A percentile compares a stretch with the other conserved stretches of the same genome.
phyloP scores from a whole-genome alignment of 2,888 invertebrate genomes.

The Horisme vitalbata region DNA sequence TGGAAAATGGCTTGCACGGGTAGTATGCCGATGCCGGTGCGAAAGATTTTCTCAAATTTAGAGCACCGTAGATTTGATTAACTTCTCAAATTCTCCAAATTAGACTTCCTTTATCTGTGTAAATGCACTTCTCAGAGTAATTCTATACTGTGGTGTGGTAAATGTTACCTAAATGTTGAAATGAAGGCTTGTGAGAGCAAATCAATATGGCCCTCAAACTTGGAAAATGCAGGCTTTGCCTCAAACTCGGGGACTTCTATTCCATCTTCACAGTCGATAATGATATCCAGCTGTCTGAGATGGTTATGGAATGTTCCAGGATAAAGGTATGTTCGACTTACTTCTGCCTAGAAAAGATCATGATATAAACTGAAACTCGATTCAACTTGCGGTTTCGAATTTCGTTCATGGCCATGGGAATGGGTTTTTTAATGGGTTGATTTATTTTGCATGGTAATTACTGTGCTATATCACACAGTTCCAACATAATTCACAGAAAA shows the following conservation, averaged over 20 bases:
- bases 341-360: background rate
- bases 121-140: background rate
- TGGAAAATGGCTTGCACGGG: no score
- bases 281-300: conserved; percentile 72
- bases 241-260: conserved; percentile 80
- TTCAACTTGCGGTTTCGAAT: no score
- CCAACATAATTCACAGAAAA: no score
- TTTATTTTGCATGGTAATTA: no score
- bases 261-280: conserved; percentile 79
- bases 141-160: conserved; percentile 42
- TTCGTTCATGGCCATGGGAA: no score
- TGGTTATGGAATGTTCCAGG: conserved; percentile 79
- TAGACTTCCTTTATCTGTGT: no score
- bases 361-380: background rate
- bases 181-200: conserved; percentile 65
- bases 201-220: conserved; percentile 82
- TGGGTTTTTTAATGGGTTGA: no score
- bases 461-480: no score
- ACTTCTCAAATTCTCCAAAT: background rate
- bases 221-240: conserved; percentile 80
- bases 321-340: conserved; percentile 62
- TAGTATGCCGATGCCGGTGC: no score
- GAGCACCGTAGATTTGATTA: background rate
- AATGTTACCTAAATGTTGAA: conserved; percentile 51
- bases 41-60: no score